Percentiles rank a stretch among this genome's conserved stretches.
phyloP scores from a whole-genome alignment of 2,888 invertebrate species.

The Macrophya annulata region DNA sequence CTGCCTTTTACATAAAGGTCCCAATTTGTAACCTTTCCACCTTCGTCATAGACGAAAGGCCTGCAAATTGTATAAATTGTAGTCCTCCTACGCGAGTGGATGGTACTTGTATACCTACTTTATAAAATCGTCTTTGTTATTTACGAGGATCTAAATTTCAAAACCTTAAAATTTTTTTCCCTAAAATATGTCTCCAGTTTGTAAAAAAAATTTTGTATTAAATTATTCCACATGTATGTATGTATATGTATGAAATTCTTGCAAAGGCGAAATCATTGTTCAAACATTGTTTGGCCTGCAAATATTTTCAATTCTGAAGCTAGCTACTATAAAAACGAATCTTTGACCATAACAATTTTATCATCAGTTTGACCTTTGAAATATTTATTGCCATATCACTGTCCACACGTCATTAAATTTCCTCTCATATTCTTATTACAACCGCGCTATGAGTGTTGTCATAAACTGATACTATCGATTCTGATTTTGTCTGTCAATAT shows the following conservation, averaged over 20 bases:
- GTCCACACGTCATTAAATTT: slow-evolving; percentile 16
- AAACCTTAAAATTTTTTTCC: background rate
- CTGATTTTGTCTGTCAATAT: background rate
- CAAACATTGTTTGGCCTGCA: too few species aligned
- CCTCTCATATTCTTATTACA: background rate
- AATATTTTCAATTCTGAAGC: background rate
- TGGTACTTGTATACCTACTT: background rate
- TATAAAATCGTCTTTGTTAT: slow-evolving; percentile 38
- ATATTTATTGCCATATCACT: background rate
- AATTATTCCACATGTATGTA: background rate
- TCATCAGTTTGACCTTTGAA: background rate
- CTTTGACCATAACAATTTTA: background rate
- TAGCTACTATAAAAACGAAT: background rate
- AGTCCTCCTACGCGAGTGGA: background rate
- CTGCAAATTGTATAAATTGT: slow-evolving; percentile 35
- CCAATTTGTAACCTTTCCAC: slow-evolving; percentile 31
- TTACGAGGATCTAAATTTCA: background rate
- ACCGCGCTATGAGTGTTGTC: background rate
- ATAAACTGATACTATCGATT: background rate
- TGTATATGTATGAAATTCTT: background rate
- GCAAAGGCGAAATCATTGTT: background rate
- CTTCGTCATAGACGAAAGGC: slow-evolving; percentile 18
- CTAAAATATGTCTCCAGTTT: background rate
- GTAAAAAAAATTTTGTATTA: background rate
- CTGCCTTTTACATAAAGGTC: slow-evolving; percentile 29